Conservation (phyloP, 2,888 invertebrate species). For the Anthrax anthrax region DNA sequence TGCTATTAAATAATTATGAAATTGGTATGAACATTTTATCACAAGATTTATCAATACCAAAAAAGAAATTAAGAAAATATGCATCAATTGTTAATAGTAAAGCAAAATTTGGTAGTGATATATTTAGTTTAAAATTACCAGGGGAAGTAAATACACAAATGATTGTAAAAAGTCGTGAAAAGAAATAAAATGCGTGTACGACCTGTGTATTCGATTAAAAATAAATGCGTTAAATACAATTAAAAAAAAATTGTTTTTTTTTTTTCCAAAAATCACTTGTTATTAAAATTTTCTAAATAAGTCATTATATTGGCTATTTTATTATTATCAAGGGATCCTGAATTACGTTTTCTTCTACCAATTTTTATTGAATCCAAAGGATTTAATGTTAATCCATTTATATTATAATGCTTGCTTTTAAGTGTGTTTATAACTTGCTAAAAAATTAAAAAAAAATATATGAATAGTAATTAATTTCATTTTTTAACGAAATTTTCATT, state of each 20-base stretch:
- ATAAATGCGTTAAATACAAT: no score
- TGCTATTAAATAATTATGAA: constrained; percentile 22
- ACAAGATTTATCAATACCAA: constrained; percentile 20
- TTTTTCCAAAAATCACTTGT: no score
- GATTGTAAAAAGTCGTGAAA: not conserved
- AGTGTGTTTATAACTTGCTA: constrained; percentile 54
- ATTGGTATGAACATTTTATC: constrained; percentile 19
- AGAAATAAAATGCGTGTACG: not conserved
- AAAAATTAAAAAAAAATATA: constrained; percentile 6
- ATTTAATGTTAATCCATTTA: constrained; percentile 22
- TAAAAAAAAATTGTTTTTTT: not conserved
- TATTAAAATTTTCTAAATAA: constrained; percentile 4
- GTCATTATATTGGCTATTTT: constrained; percentile 5
- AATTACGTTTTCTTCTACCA: constrained; percentile 16
- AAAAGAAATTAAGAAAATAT: constrained; percentile 21
- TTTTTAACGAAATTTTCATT: no score
- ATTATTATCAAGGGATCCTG: not conserved
- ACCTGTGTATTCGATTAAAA: no score
- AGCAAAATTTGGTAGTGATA: constrained; percentile 15
- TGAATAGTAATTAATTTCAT: not conserved
- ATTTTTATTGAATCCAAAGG: constrained; percentile 17
- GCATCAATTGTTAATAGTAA: constrained; percentile 23
- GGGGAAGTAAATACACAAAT: constrained; percentile 2
- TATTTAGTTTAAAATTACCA: constrained; percentile 21
- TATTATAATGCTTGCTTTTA: constrained; percentile 40